These are phyloP conservation scores for Heliconius eleuchia DNA, from an alignment of 1,140 invertebrate genomes.

Conservation along the genomic window DNA sequence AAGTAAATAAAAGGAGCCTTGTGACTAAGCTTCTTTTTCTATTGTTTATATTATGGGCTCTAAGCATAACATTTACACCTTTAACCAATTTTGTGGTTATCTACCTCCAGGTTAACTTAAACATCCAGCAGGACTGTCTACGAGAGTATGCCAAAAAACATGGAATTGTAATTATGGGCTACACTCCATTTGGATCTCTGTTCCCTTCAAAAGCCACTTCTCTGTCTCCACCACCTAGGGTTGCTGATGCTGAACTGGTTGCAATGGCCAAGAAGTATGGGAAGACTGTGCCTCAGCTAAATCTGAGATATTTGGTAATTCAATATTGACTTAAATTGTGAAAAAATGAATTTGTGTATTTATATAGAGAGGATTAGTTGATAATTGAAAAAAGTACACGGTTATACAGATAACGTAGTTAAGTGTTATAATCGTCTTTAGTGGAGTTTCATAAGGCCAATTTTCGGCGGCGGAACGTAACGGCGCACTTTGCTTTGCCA, in stretches of 20 bases:
- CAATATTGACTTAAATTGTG: too few species aligned
- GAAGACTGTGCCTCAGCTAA: slow-evolving; percentile 87
- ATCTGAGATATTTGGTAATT: slow-evolving; percentile 82
- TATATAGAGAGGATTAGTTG: too few species aligned
- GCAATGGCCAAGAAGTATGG: slow-evolving; percentile 85
- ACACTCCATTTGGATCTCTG: slow-evolving; percentile 87
- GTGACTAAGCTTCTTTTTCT: neutral
- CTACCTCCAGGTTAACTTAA: slow-evolving; percentile 80
- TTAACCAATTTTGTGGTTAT: neutral
- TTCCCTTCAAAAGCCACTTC: slow-evolving; percentile 83
- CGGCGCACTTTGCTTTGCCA: too few species aligned
- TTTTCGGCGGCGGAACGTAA: too few species aligned
- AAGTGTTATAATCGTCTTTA: too few species aligned
- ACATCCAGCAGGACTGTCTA: slow-evolving; percentile 87
- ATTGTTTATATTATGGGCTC: neutral
- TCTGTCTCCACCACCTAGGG: slow-evolving; percentile 81
- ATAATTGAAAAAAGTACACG: too few species aligned
- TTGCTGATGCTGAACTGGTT: slow-evolving; percentile 84
- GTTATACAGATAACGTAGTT: too few species aligned
- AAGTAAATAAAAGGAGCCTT: too few species aligned
- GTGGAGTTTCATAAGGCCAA: neutral
- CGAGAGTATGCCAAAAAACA: slow-evolving; percentile 85
- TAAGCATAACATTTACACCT: neutral
- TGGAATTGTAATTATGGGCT: slow-evolving; percentile 88
- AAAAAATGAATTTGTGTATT: too few species aligned